Conservation (phyloP, 2,113 vertebrate species). For the Heliornis fulica region DNA sequence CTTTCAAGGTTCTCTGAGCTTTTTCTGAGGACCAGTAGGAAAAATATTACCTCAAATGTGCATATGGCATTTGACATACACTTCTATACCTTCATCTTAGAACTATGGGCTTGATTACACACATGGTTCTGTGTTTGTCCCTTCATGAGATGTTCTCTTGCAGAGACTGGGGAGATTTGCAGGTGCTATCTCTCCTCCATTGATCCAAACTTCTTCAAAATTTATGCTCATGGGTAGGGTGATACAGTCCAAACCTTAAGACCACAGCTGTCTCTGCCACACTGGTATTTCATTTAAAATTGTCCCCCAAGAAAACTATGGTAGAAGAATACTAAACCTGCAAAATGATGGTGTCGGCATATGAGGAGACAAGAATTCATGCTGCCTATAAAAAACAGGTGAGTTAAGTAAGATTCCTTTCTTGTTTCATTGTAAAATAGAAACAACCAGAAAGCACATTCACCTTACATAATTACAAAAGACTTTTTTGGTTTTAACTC, state of each 20-base stretch:
- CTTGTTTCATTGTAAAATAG: not conserved
- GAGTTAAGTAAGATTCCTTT: not conserved
- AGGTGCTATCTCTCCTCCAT: not conserved
- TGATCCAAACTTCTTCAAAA: not conserved
- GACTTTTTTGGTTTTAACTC: not conserved
- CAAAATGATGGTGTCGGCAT: not conserved
- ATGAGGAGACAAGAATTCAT: not conserved
- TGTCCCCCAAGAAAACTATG: not conserved
- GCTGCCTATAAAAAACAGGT: not conserved
- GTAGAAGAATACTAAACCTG: not conserved
- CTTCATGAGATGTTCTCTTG: not conserved
- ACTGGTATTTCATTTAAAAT: not conserved
- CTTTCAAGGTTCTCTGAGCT: conserved; percentile 14
- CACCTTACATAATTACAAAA: not conserved
- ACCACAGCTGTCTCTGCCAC: not conserved
- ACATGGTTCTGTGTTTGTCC: not conserved
- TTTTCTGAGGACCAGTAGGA: not conserved
- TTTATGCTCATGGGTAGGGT: rapidly evolving
- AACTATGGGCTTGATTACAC: not conserved
- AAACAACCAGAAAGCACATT: not conserved
- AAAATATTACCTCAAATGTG: not conserved
- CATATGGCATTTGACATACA: not conserved
- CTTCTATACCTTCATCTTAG: not conserved
- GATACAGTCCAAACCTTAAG: not conserved
- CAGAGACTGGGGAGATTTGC: not conserved